phyloP scores from a whole-genome alignment of 2,888 invertebrate species.

The Leucophora obtusa region DNA sequence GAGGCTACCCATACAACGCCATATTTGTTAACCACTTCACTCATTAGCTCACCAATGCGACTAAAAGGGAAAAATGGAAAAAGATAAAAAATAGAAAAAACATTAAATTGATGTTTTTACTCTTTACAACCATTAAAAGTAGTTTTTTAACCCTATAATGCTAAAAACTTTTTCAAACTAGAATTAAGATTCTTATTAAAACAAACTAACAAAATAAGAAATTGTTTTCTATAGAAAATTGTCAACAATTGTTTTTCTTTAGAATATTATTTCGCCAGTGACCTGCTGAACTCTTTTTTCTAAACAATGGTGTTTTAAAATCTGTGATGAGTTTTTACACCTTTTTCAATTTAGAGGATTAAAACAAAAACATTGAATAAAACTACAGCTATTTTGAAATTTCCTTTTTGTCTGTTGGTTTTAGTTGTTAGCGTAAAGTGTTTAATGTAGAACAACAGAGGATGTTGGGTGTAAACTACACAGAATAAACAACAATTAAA shows the following conservation, averaged over 20 bases:
- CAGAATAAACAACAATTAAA: conserved; percentile 49
- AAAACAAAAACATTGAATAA: conserved; percentile 40
- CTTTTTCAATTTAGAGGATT: neutral
- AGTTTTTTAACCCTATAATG: conserved; percentile 25
- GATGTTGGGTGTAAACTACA: conserved; percentile 17
- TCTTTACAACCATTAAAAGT: conserved; percentile 11
- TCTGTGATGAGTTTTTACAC: too few relatives aligned
- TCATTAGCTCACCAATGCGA: conserved; percentile 91
- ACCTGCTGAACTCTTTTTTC: too few relatives aligned
- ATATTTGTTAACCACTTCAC: conserved; percentile 93
- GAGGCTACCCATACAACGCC: conserved; percentile 95
- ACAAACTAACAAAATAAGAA: too few relatives aligned
- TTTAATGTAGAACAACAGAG: neutral
- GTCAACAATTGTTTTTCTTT: too few relatives aligned
- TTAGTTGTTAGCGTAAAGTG: conserved; percentile 12
- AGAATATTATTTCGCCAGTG: too few relatives aligned
- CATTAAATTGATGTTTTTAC: conserved; percentile 42
- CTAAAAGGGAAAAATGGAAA: conserved; percentile 64
- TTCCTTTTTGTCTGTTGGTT: conserved; percentile 48
- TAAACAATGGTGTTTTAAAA: too few relatives aligned
- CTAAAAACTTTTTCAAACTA: neutral
- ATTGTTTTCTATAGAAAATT: too few relatives aligned
- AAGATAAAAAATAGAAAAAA: conserved; percentile 45
- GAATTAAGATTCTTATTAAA: too few relatives aligned
- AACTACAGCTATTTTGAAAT: conserved; percentile 50